These are phyloP conservation scores for Castor canadensis DNA, from an alignment of 2,113 vertebrate species.

Conservation along the genomic window DNA sequence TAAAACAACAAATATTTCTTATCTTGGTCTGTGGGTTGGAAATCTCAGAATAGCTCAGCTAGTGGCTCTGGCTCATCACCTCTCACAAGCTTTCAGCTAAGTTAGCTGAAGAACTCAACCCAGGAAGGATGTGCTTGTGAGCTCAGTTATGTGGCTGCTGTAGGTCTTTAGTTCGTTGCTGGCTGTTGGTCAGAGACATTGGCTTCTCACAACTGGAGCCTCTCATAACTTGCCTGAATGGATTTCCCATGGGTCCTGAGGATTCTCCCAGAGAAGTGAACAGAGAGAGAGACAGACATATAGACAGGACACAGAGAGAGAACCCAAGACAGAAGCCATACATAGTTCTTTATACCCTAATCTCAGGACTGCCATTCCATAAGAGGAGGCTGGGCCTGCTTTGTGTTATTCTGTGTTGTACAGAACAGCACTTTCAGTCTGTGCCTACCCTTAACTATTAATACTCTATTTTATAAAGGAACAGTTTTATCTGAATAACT, in stretches of 20 bases:
- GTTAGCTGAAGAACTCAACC: neutral
- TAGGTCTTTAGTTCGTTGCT: neutral
- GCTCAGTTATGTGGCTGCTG: neutral
- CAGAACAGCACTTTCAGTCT: neutral
- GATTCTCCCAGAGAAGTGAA: neutral
- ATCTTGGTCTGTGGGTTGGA: neutral
- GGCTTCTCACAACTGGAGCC: neutral
- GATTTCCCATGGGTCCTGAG: too few species aligned
- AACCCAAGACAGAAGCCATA: neutral
- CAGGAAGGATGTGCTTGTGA: neutral
- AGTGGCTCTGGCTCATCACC: neutral
- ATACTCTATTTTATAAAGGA: neutral
- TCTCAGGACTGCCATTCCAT: neutral
- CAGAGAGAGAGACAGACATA: neutral
- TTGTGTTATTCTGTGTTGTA: neutral
- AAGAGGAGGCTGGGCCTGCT: neutral
- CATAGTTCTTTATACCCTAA: neutral
- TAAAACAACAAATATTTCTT: neutral
- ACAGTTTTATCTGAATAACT: neutral
- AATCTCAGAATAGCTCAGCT: neutral
- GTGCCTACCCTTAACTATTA: neutral
- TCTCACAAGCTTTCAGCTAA: neutral
- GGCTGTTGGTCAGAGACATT: neutral
- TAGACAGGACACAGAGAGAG: neutral
- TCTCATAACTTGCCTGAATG: neutral